Percentiles rank a stretch among this genome's conserved stretches.
phyloP scores from a whole-genome alignment of 2,797 vertebrate species.

The Ctenosaura bakeri region DNA sequence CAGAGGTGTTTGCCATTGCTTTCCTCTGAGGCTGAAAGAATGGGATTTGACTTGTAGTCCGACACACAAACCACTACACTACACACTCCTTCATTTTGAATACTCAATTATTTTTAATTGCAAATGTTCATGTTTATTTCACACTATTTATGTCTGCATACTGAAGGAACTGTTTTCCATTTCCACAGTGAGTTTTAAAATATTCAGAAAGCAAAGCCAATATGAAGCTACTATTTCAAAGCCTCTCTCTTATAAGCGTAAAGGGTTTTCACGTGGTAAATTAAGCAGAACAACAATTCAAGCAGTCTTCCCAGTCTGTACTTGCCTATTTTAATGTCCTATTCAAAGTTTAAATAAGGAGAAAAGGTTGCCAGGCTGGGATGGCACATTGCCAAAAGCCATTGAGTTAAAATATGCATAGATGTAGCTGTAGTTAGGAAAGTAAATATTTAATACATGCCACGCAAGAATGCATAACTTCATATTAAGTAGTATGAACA shows the following conservation, averaged over 20 bases:
- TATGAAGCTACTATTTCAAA: slow-evolving; percentile 28
- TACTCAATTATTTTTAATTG: slow-evolving; percentile 43
- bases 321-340: slow-evolving; percentile 50
- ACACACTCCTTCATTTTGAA: slow-evolving; percentile 39
- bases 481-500: slow-evolving; percentile 11
- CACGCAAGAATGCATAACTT: slow-evolving; percentile 18
- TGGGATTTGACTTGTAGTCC: too few species aligned
- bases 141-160: slow-evolving; percentile 4
- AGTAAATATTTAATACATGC: slow-evolving; percentile 39
- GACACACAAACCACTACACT: not conserved
- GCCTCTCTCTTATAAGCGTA: not conserved
- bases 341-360: slow-evolving; percentile 49
- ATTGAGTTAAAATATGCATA: slow-evolving; percentile 44
- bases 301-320: slow-evolving; percentile 43
- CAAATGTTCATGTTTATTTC: slow-evolving; percentile 35
- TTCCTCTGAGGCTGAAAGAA: too few species aligned
- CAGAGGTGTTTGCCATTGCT: too few species aligned
- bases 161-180: not conserved
- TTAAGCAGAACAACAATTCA: slow-evolving; percentile 56
- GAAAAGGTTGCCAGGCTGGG: slow-evolving; percentile 32
- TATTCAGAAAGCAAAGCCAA: slow-evolving; percentile 40
- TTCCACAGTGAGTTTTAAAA: slow-evolving; percentile 37
- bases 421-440: not conserved
- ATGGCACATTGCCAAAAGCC: slow-evolving; percentile 34
- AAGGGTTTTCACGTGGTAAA: slow-evolving; percentile 40